Percentiles rank a stretch among this genome's conserved stretches.
Conservation (phyloP, 2,888 invertebrate species). For the Melanchra persicariae region DNA sequence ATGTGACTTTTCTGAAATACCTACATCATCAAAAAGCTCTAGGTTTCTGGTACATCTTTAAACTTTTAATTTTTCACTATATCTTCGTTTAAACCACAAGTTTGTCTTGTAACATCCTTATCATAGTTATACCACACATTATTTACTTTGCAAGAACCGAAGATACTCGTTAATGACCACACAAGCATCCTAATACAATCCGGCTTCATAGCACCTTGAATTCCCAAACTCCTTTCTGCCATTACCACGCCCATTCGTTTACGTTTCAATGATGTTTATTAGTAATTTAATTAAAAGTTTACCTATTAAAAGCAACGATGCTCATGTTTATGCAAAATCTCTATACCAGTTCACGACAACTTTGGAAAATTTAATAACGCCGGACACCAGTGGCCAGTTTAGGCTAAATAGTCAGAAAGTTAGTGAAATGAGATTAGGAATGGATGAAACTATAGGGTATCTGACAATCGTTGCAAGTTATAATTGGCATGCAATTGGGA, state of each 20-base stretch:
- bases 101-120: not conserved
- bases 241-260: constrained; percentile 30
- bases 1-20: not conserved
- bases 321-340: constrained; percentile 72
- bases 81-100: not conserved
- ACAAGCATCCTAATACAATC: constrained; percentile 11
- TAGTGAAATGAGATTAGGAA: constrained; percentile 43
- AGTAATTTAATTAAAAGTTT: constrained; percentile 74
- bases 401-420: constrained; percentile 45
- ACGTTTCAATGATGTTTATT: constrained; percentile 49
- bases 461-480: constrained; percentile 24
- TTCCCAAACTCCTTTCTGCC: not conserved
- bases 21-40: not conserved
- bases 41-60: not conserved
- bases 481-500: constrained; percentile 37
- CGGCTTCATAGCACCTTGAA: not conserved
- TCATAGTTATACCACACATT: not conserved
- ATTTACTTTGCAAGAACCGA: not conserved
- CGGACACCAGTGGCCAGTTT: constrained; percentile 46
- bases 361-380: constrained; percentile 59
- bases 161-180: constrained; percentile 1
- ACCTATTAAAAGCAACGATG: constrained; percentile 61
- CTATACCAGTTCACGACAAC: constrained; percentile 34
- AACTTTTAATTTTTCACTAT: not conserved
- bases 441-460: constrained; percentile 3